Base-by-base conservation (phyloP, 2,888 invertebrate genomes). In the Drosophila atripex region DNA sequence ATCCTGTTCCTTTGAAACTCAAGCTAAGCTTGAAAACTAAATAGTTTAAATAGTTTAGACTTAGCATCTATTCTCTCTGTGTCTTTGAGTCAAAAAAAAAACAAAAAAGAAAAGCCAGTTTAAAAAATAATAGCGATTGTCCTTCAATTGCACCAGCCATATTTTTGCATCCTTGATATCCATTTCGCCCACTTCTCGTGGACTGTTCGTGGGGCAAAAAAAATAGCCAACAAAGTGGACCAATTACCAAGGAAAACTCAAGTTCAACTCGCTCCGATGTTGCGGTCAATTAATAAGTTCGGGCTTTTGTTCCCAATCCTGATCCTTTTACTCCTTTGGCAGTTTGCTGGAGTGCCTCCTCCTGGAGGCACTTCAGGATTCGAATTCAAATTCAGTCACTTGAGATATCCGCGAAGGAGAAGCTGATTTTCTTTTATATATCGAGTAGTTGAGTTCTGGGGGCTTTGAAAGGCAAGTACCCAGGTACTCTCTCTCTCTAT, bases 231-330 rank as follows among this genome's bases (percentile, higher is more conserved):
- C 35, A 32, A 59, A 63, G 63, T 52, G 52, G 8, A 47, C 66
- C 68, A 68, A 66, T 69, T 51, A 53, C 47, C 35, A 25, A 30
- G 16, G 28, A 14, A 18, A 51, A 60, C 60, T 46, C 60, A 35
- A 68, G 32, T 41, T 43, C 39, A 51, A n/a, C 30, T 45, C 18
- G 68, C 18, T 4, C 47, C 59, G 49, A 51, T 71, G 47, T 58
- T 71, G 59, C 25, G 66, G 60, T 56, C 66, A 71, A 74, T 71
- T 70, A 55, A 57, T 64, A 63, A 50, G 53, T 45, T 46, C n/a
- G n/a, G n/a, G n/a, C n/a, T n/a, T n/a, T n/a, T n/a, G n/a, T n/a
- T n/a, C n/a, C n/a, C n/a, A n/a, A n/a, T n/a, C 57, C 32, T n/a
- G 39, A 16, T 16, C 39, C 39, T 16, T 16, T 18, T 16, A 39